Conservation (phyloP, 2,888 invertebrate genomes). For the Tachystola acroxantha region DNA sequence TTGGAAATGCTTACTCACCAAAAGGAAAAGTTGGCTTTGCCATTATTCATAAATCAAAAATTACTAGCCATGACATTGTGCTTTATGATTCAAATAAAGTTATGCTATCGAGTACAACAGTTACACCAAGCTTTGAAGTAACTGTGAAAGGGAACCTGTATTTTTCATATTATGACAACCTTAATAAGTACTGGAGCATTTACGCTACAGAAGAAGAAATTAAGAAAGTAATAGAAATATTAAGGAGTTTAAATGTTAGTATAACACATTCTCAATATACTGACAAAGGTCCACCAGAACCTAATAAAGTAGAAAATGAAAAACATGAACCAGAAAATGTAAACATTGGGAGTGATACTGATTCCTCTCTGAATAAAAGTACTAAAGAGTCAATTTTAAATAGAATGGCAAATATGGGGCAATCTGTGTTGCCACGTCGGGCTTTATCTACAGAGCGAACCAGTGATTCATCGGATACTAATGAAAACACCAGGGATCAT, state of each 20-base stretch:
- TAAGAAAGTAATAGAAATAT: slow-evolving; percentile 35
- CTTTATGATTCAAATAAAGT: slow-evolving; percentile 60
- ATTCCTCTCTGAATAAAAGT: slow-evolving; percentile 46
- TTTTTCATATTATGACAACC: slow-evolving; percentile 57
- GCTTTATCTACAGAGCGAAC: slow-evolving; percentile 27
- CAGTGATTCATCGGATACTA: slow-evolving; percentile 59
- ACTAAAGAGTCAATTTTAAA: slow-evolving; percentile 58
- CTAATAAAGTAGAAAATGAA: slow-evolving; percentile 15
- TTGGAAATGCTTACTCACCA: slow-evolving; percentile 39
- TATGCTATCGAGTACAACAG: slow-evolving; percentile 45
- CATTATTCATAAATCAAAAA: too few relatives aligned
- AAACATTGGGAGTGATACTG: slow-evolving; percentile 54
- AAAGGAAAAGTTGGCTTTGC: slow-evolving; percentile 64
- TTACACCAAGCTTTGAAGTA: slow-evolving; percentile 39
- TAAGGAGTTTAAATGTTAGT: slow-evolving; percentile 34
- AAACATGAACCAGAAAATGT: slow-evolving; percentile 14
- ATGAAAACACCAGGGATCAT: slow-evolving; percentile 31
- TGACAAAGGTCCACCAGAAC: slow-evolving; percentile 25
- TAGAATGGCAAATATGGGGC: slow-evolving; percentile 66
- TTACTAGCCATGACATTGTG: slow-evolving; percentile 42
- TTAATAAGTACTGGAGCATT: slow-evolving; percentile 55
- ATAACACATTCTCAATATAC: slow-evolving; percentile 28
- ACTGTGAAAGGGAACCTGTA: slow-evolving; percentile 44
- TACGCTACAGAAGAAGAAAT: slow-evolving; percentile 44
- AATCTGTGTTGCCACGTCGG: slow-evolving; percentile 54